Evolutionary conservation across 2,888 invertebrate genomes (phyloP), one percentile per base, ranked within the genome.

Genomic region (Drosophila limbata): DNA sequence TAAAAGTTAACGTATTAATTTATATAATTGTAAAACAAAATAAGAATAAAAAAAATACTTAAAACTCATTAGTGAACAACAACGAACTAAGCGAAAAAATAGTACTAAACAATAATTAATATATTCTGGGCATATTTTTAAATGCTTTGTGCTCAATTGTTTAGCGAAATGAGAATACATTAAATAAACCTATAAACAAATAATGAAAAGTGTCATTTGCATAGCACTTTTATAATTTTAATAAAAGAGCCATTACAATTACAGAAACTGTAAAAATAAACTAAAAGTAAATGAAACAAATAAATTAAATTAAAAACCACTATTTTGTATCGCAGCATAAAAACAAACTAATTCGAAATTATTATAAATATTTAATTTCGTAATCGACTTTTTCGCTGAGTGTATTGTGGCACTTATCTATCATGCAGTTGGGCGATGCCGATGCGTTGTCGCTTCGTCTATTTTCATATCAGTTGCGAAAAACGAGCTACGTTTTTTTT

Each of bases 401-500:
- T 64, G 64, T 42, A 59, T 17, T 3, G 33, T 50, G 65, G 44
- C 55, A 63, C 67, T 67, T 67, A 67, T 67, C 67, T 67, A 51
- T 63, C 63, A 53, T 69, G 66, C 60, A 66, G 42, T 60, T 57
- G 44, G 44, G 1, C 62, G 47, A 48, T 67, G 44, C 1, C 62
- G 47, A 48, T 67, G 61, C 57, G 61, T 55, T 53, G 64, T 69
- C 51, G 62, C 33, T 19, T 44, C 61, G 47, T 63, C 74, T 75
- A 74, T 63, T 77, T 76, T 65, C 45, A 63, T 63, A 68, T 68
- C 56, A 67, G 55, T 67, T 48, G 59, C 60, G 35, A 55, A 47
- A 47, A 55, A 37, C 57, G 39, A 60, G 13, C 25, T n/a, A 37
- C 37, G 25, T 25, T 25, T 61, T 45, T 59, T 50, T 40, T 40